Evolutionary conservation across 2,113 vertebrate genomes (phyloP), one percentile per base, ranked within the genome.

Genomic region (Casuarius casuarius): DNA sequence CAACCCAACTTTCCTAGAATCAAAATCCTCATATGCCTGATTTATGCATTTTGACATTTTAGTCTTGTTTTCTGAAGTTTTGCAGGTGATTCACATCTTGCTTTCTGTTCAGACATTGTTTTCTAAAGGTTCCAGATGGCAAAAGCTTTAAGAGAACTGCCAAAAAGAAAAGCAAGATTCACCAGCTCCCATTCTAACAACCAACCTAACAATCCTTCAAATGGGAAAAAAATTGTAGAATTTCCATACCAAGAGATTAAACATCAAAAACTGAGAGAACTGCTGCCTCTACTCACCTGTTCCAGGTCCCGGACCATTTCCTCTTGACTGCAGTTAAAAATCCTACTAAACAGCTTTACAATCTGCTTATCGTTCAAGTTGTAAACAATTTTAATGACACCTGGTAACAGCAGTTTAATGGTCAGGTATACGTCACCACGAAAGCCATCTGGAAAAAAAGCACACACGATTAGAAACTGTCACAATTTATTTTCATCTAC

Each of bases 331-430:
- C 99, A 98, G 92, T 98, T 99, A 97, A 99, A 99, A 84, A 99
- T 99, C 66, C 99, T 98, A 91, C 99, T 99, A 94, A 99, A 99
- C 66, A 99, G 99, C 95, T 99, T 99, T 35, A 99, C 99, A 38
- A 99, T 99, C 98, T 99, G 99, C 97, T 99, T 99, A 97, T 99
- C 99, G 0, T 99, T 99, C 87, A 99, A 98, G 98, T 99, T 99
- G 97, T 99, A 99, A 72, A 99, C 99, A 46, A 98, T 99, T 97
- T 99, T 99, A 63, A 99, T 97, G 49, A 99, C 99, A 3, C 99
- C 99, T 0, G 99, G 99, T 93, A 99, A 97, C 29, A 99, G 98
- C 95, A 99, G 96, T 95, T 99, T 99, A 95, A 99, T 98, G 4
- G 99, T 99, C 91, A 99, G 96, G 97, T 98, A 99, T 14, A 99